These are phyloP conservation scores for Channa striata DNA, from an alignment of 2,797 vertebrate species.

Conservation along the genomic window DNA sequence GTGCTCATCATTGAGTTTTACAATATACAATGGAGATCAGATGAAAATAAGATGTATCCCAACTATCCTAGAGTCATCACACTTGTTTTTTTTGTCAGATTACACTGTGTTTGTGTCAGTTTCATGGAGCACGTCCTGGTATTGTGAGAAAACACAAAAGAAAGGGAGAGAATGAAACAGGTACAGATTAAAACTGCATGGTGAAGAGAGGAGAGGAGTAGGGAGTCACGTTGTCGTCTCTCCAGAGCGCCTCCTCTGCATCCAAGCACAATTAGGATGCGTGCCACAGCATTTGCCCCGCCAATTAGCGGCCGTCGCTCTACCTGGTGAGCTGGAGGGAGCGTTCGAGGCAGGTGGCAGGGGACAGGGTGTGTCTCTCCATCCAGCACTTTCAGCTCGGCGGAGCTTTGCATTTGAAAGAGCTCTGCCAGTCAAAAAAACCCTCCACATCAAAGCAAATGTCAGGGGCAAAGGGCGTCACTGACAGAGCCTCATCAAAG, in stretches of 20 bases:
- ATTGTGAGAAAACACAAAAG: neutral
- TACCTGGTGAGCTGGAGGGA: conserved; percentile 35
- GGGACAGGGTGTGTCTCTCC: conserved; percentile 25
- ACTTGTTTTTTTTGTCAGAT: no score
- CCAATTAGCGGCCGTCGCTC: conserved; percentile 62
- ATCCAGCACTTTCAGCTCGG: neutral
- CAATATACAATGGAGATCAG: no score
- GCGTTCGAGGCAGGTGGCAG: conserved; percentile 2
- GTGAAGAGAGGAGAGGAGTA: conserved; percentile 1
- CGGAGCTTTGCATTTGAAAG: conserved; percentile 74
- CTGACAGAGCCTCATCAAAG: conserved; percentile 64
- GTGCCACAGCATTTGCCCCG: conserved; percentile 52
- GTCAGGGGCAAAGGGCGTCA: conserved; percentile 71
- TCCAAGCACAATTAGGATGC: conserved; percentile 27
- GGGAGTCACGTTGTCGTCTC: conserved; percentile 2
- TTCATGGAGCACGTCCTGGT: neutral
- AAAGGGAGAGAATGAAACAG: neutral
- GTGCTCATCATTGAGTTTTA: no score
- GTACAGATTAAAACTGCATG: neutral
- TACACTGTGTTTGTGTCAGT: no score
- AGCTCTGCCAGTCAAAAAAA: conserved; percentile 23
- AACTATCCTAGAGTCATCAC: no score
- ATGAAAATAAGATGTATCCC: no score
- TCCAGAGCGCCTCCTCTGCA: neutral
- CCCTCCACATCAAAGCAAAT: conserved; percentile 76